Base-by-base conservation (phyloP, 2,113 vertebrate genomes). In the Petrocephalus microphthalmus region DNA sequence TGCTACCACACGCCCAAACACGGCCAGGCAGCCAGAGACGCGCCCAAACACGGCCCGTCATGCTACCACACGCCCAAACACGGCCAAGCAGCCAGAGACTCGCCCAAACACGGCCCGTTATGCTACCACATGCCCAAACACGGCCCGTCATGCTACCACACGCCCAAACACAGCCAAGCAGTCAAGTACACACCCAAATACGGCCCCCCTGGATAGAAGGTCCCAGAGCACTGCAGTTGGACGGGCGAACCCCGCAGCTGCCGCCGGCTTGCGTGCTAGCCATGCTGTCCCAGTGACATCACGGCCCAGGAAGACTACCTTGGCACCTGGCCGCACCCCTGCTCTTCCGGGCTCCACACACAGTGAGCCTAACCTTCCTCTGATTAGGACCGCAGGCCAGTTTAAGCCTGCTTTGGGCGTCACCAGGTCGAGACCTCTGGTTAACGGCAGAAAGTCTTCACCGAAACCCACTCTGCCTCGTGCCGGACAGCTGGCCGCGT, bases 341-440 rank as follows among this genome's bases (percentile, higher is more conserved):
- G 25, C 47, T 19, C n/a, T 29, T 19, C 64, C 88, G 7, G 17
- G 29, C 10, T 0, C 10, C 11, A 2, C 11, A 45, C 87, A 56
- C 29, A 89, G 29, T 42, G 90, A 90, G 85, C 42, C 89, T 0
- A 19, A 87, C 17, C 53, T 60, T 5, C 0, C 15, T 74, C 42
- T 78, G 13, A 0, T 45, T 51, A n/a, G 74, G 8, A 87, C 83
- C 10, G 85, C 83, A 20, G 33, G 56, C 1, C 29, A 25, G 42
- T 7, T n/a, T 56, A 60, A 60, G 10, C 51, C 19, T 42, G 17
- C 51, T 54, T 53, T 81, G 90, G 29, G 45, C 89, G 82, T 33
- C 13, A 0, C 29, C 0, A 87, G 57, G 7, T 13, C 64, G 15
- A 91, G 91, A 84, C 84, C 92, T 6, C 7, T 87, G 84, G n/a